Percentiles rank a stretch among this genome's conserved stretches.
These are phyloP conservation scores for Drosophila helvetica DNA, from an alignment of 2,888 invertebrate species.

Conservation along the genomic window DNA sequence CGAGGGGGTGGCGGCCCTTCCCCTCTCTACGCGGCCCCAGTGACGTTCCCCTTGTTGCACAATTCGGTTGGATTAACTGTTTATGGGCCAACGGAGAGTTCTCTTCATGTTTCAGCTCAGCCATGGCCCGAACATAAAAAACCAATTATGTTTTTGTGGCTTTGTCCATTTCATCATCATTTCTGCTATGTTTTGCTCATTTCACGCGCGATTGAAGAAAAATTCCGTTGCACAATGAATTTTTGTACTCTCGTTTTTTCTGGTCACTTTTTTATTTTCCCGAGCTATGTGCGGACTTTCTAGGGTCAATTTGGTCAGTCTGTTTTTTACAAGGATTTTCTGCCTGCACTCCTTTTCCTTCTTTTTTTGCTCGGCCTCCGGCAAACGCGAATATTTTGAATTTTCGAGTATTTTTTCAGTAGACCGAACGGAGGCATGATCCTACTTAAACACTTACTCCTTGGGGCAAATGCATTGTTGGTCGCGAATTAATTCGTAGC, in stretches of 20 bases:
- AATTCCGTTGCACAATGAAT: constrained; percentile 38
- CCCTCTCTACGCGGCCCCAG: not conserved
- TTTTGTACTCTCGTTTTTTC: constrained; percentile 29
- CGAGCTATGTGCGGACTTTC: constrained; percentile 48
- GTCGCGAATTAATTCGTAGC: constrained; percentile 2
- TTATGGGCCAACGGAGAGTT: constrained; percentile 40
- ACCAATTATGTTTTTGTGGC: constrained; percentile 27
- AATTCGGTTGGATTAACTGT: constrained; percentile 34
- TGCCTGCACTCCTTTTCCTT: not conserved
- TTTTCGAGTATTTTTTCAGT: not conserved
- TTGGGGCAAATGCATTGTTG: constrained; percentile 70
- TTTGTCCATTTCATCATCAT: not conserved
- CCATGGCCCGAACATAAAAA: constrained; percentile 25
- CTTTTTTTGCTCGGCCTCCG: not conserved
- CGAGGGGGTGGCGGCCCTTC: not conserved
- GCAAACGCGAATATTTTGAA: constrained; percentile 17
- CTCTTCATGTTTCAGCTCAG: constrained; percentile 33
- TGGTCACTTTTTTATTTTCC: constrained; percentile 3
- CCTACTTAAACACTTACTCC: constrained; percentile 74
- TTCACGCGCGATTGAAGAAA: constrained; percentile 58
- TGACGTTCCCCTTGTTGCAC: constrained; percentile 41
- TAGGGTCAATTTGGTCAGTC: constrained; percentile 37
- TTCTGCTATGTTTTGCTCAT: constrained; percentile 31
- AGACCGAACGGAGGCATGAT: not conserved
- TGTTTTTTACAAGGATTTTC: constrained; percentile 35